Evolutionary conservation across 2,113 vertebrate species (phyloP), one percentile per base, ranked within the genome.

Genomic region (Tragelaphus strepsiceros): DNA sequence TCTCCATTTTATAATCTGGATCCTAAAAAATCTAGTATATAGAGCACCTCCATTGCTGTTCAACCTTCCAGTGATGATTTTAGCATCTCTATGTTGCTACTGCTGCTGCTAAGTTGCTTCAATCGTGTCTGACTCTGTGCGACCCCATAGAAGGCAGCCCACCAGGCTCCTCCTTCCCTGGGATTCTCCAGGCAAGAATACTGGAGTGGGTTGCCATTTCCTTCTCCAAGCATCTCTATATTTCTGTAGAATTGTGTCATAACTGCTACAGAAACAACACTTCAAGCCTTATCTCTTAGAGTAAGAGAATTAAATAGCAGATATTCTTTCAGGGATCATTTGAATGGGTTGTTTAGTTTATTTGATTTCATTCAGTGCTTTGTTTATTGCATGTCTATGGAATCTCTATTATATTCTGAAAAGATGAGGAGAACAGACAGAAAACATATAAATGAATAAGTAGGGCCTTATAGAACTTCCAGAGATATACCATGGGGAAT

Each of bases 91-190:
- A 62, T 32, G 28, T 28, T 62, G 61, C 62, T 64, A 15, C 43
- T 46, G 43, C 15, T 64, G 62, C 15, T 64, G 0, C 62, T 64
- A 17, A 64, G 15, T n/a, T 3, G 0, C 62, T n/a, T n/a, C 32
- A n/a, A 32, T 67, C 0, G 3, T 67, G 7, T n/a, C 62, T 1
- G 0, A n/a, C 32, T 67, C 62, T 67, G 15, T 19, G 62, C 3
- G 0, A n/a, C 62, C 13, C 62, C 7, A n/a, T n/a, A 67, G 62
- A 67, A 0, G 32, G 32, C 32, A n/a, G 62, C 32, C 62, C 32
- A n/a, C 32, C 62, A 64, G 62, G 62, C 32, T 67, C 15, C 7
- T 67, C 62, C 7, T 4, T 67, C 32, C 15, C 16, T 67, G 16
- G 62, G 62, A n/a, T 67, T 67, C 32, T n/a, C 62, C 32, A n/a